Evolutionary conservation across 2,888 invertebrate genomes (phyloP).

Genomic region (Agriopis marginaria): DNA sequence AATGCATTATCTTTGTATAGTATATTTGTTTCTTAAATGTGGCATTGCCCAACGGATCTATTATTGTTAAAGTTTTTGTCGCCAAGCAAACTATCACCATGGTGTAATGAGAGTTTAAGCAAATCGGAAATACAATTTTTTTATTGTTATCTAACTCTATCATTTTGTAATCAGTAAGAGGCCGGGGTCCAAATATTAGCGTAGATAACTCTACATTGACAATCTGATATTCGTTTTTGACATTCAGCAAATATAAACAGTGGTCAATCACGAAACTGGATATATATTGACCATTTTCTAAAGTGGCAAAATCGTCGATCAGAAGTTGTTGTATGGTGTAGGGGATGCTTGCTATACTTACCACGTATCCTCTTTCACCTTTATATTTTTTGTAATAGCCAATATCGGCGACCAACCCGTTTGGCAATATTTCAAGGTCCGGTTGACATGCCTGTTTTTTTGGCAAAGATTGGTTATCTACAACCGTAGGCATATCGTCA

Average conservation of each 20-base stretch:
- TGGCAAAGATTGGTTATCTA: background rate
- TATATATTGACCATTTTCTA: constrained; percentile 16
- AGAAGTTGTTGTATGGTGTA: background rate
- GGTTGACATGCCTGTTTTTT: background rate
- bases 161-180: background rate
- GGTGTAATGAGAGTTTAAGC: constrained; percentile 1
- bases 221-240: background rate
- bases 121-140: constrained; percentile 12
- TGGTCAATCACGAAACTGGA: constrained; percentile 14
- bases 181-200: constrained; percentile 1
- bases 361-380: background rate
- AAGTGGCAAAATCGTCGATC: constrained; percentile 13
- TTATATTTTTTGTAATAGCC: constrained; percentile 1
- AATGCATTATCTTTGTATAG: constrained; percentile 5
- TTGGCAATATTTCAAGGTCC: background rate
- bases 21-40: background rate
- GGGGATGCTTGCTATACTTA: background rate
- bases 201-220: constrained; percentile 6
- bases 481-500: background rate
- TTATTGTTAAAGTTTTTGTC: constrained; percentile 6
- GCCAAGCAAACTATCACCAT: constrained; percentile 1
- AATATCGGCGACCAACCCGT: constrained; percentile 1
- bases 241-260: constrained; percentile 3
- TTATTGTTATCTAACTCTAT: background rate
- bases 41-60: constrained; percentile 10